Base-by-base conservation (phyloP, 2,113 vertebrate species). In the Myrmophylax atrothorax region DNA sequence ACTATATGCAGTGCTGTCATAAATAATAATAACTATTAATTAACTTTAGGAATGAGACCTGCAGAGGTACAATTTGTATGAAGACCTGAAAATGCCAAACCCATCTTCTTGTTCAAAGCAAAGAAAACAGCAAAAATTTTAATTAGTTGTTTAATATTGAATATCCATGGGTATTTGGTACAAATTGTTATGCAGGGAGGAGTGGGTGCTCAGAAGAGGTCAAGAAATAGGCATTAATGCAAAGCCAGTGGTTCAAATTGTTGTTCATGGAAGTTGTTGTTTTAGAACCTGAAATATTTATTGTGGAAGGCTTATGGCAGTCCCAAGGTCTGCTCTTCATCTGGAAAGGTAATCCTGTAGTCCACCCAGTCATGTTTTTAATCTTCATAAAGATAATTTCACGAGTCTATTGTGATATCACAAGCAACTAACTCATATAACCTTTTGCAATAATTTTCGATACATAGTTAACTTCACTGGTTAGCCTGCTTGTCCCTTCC, bases 1-100 rank as follows among this genome's bases (percentile, higher is more conserved):
- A 68, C 68, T 96, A 85, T 78, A 91, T 88, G 92, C 87, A 84
- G 56, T 91, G 44, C 59, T 52, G 73, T 96, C 94, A 96, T 97
- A 96, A 97, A 96, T 97, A 96, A 96, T 96, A 95, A 96, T 97
- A 96, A 89, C 94, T 96, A 92, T 97, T 96, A 97, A 96, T 97
- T 97, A 96, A 96, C 66, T 96, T 90, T 91, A 92, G 86, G 88
- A 84, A 90, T 89, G 92, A 95, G 85, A 94, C 73, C 90, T 87
- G 88, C 90, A 88, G 92, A 96, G 80, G 88, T 93, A 87, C 4
- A 33, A 84, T 94, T 97, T 90, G n/a, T 96, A n/a, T 35, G 90
- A 93, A 94, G 92, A 95, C 64, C 68, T 75, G 88, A 93, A 95
- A 95, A 78, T 29, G 4, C 94, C 90, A 67, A 92, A 94, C 83